Conservation (phyloP, 2,797 vertebrate species). For the Myotis vivesi region DNA sequence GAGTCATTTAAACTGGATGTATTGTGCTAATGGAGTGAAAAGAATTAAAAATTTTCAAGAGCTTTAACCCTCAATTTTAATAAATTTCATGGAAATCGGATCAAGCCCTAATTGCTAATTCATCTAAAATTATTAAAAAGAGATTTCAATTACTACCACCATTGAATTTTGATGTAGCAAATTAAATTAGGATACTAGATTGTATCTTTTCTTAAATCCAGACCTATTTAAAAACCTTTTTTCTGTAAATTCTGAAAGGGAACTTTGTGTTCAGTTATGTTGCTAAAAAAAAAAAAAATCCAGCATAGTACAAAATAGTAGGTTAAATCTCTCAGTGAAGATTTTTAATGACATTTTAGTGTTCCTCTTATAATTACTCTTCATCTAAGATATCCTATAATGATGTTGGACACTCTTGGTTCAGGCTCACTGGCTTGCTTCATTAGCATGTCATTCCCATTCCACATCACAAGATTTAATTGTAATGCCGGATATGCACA, state of each 20-base stretch:
- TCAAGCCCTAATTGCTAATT: conserved; percentile 97
- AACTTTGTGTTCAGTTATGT: conserved; percentile 90
- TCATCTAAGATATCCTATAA: conserved; percentile 99
- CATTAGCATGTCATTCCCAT: conserved; percentile 99
- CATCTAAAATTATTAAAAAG: conserved; percentile 99
- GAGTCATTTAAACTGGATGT: conserved; percentile 86
- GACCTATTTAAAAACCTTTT: conserved; percentile 88
- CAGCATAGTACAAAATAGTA: conserved; percentile 95
- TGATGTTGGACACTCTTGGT: conserved; percentile 99
- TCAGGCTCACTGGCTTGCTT: conserved; percentile 99
- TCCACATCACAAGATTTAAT: conserved; percentile 99
- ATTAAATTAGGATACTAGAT: conserved; percentile 97
- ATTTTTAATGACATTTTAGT: conserved; percentile 99
- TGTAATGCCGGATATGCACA: conserved; percentile 99
- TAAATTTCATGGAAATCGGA: conserved; percentile 94
- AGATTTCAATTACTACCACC: conserved; percentile 97
- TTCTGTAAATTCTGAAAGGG: conserved; percentile 89
- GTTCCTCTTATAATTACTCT: conserved; percentile 99
- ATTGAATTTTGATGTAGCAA: conserved; percentile 93
- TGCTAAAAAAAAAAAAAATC: conserved; percentile 82
- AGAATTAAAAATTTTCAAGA: conserved; percentile 89
- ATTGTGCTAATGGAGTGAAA: conserved; percentile 89
- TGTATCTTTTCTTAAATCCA: conserved; percentile 91
- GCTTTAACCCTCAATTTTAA: conserved; percentile 92
- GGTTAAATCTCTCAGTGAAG: conserved; percentile 99